A percentile compares a stretch with the other conserved stretches of the same genome.
Evolutionary conservation across 2,113 vertebrate genomes (phyloP).

Genomic region (Dendrocopos noguchii): DNA sequence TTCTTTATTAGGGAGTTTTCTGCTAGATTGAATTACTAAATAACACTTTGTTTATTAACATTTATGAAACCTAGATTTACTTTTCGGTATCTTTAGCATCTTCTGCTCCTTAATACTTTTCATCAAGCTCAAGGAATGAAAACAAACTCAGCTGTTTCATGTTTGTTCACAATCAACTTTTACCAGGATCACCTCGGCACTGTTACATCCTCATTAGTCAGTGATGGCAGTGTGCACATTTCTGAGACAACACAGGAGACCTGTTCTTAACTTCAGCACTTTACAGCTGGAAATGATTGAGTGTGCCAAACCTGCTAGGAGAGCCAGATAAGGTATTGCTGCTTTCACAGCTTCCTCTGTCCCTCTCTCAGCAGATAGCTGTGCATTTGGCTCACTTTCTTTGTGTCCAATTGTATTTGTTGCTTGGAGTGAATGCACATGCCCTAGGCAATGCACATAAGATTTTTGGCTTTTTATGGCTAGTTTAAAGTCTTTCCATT

Average conservation of each 20-base stretch:
- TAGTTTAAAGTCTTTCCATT: neutral
- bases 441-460: neutral
- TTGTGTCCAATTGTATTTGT: neutral
- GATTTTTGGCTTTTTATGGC: neutral
- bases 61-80: neutral
- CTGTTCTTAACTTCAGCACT: neutral
- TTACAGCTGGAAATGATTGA: neutral
- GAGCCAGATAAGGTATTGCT: neutral
- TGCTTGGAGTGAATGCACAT: neutral
- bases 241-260: neutral
- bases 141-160: constrained; percentile 31
- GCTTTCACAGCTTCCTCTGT: neutral
- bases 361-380: neutral
- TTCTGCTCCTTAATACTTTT: constrained; percentile 16
- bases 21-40: constrained; percentile 23
- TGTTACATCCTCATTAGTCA: neutral
- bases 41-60: constrained; percentile 7
- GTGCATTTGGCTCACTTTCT: neutral
- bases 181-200: neutral
- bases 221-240: neutral
- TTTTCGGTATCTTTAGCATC: neutral
- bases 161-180: neutral
- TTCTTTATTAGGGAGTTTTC: constrained; percentile 14
- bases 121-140: constrained; percentile 2
- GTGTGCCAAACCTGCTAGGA: neutral